Evolutionary conservation across 2,888 invertebrate species (phyloP).

Genomic region (Xanthorhoe designata): DNA sequence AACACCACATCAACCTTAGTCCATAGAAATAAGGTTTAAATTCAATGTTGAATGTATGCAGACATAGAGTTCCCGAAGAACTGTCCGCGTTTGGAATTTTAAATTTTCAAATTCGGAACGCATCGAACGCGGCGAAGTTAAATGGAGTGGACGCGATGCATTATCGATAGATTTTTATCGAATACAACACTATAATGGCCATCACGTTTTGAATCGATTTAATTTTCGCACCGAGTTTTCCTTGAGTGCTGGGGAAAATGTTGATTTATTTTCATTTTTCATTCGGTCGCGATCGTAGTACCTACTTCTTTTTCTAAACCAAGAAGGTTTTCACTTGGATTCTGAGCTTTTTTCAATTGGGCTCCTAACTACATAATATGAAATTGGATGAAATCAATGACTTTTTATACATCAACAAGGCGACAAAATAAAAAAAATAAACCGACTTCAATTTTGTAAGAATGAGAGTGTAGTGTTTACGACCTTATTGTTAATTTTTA

Average conservation of each 20-base stretch:
- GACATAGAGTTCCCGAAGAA: slow-evolving; percentile 69
- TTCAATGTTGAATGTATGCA: slow-evolving; percentile 46
- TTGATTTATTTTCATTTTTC: slow-evolving; percentile 12
- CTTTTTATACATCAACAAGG: no score
- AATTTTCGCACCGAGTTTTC: slow-evolving; percentile 46
- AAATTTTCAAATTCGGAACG: slow-evolving; percentile 69
- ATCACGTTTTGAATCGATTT: slow-evolving; percentile 62
- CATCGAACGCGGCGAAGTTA: slow-evolving; percentile 75
- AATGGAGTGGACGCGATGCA: slow-evolving; percentile 78
- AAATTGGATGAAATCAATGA: no score
- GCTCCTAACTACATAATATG: no score
- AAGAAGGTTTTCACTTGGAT: no score
- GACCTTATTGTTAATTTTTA: no score
- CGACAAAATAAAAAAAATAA: no score
- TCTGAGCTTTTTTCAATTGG: no score
- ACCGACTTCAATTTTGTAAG: no score
- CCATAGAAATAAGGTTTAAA: slow-evolving; percentile 38
- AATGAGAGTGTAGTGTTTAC: no score
- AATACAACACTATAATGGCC: slow-evolving; percentile 54
- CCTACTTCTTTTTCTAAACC: no score
- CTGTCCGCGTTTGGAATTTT: slow-evolving; percentile 73
- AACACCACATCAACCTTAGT: slow-evolving; percentile 25
- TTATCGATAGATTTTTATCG: slow-evolving; percentile 71
- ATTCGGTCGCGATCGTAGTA: no score
- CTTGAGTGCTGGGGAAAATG: slow-evolving; percentile 31